These are phyloP conservation scores for Hippocampus barbouri DNA, from an alignment of 2,113 vertebrate species.

Conservation along the genomic window DNA sequence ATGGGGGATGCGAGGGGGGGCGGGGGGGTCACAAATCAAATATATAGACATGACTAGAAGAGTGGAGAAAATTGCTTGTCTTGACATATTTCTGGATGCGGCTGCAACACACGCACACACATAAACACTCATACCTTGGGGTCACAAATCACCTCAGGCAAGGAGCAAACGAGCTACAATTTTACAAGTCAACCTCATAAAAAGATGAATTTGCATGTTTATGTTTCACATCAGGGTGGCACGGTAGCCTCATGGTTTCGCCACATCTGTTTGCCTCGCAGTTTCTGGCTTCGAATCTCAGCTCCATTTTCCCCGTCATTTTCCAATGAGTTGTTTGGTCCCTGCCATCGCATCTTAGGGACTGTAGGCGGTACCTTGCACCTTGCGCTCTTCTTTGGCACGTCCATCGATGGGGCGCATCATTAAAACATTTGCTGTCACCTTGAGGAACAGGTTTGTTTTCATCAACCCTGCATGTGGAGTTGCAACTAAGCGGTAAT, in stretches of 20 bases:
- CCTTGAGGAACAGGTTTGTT: background rate
- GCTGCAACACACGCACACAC: too few species aligned
- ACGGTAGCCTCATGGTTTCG: background rate
- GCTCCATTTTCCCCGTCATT: background rate
- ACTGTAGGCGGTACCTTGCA: background rate
- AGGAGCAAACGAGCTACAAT: background rate
- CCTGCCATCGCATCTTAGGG: too few species aligned
- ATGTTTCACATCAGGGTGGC: background rate
- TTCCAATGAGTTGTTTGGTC: too few species aligned
- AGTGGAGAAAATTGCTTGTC: conserved; percentile 1
- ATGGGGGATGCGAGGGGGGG: background rate
- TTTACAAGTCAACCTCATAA: background rate
- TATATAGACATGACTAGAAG: background rate
- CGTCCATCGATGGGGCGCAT: too few species aligned
- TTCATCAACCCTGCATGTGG: background rate
- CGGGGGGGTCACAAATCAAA: background rate
- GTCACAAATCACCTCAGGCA: background rate
- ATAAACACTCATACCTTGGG: background rate
- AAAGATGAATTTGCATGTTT: background rate
- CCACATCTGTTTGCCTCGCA: background rate
- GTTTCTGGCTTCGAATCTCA: background rate
- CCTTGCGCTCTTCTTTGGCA: background rate
- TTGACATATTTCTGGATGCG: conserved; percentile 3
- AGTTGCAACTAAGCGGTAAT: background rate
- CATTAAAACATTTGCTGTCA: conserved; percentile 10